A percentile compares a stretch with the other conserved stretches of the same genome.
phyloP scores from a whole-genome alignment of 2,797 vertebrate species.

The Diplodus sargus region DNA sequence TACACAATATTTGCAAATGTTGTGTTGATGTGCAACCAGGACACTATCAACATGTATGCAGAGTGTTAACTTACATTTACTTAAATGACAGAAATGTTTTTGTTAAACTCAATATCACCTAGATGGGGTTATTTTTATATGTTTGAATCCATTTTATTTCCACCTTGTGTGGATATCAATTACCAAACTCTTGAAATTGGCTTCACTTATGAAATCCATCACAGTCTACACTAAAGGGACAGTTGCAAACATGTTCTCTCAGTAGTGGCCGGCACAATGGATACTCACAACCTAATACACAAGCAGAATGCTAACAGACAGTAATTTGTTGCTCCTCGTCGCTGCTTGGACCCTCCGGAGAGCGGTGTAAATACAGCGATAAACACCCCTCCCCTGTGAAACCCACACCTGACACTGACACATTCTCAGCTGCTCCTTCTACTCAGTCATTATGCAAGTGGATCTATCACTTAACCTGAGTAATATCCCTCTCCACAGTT shows the following conservation, averaged over 20 bases:
- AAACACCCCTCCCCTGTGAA: conserved; percentile 77
- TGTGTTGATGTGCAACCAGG: conserved; percentile 8
- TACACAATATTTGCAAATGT: neutral
- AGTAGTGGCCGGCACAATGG: conserved; percentile 32
- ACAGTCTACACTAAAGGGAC: neutral
- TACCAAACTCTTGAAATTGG: neutral
- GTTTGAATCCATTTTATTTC: neutral
- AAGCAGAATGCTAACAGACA: conserved; percentile 56
- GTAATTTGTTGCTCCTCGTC: conserved; percentile 61
- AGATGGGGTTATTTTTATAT: neutral
- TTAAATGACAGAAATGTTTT: too few species aligned
- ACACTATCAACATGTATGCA: neutral
- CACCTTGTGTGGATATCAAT: neutral
- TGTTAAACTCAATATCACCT: neutral
- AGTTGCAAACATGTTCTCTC: conserved; percentile 4
- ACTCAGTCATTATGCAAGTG: conserved; percentile 76
- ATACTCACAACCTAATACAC: conserved; percentile 9
- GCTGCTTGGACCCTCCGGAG: conserved; percentile 45
- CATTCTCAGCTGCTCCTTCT: conserved; percentile 85
- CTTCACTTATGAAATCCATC: neutral
- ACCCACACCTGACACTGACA: conserved; percentile 74
- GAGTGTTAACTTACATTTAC: neutral
- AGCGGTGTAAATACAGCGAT: conserved; percentile 77
- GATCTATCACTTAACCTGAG: conserved; percentile 67
- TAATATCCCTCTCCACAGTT: conserved; percentile 35